These are phyloP conservation scores for Drosophila equinoxialis DNA, from an alignment of 1,140 invertebrate species.

Conservation along the genomic window DNA sequence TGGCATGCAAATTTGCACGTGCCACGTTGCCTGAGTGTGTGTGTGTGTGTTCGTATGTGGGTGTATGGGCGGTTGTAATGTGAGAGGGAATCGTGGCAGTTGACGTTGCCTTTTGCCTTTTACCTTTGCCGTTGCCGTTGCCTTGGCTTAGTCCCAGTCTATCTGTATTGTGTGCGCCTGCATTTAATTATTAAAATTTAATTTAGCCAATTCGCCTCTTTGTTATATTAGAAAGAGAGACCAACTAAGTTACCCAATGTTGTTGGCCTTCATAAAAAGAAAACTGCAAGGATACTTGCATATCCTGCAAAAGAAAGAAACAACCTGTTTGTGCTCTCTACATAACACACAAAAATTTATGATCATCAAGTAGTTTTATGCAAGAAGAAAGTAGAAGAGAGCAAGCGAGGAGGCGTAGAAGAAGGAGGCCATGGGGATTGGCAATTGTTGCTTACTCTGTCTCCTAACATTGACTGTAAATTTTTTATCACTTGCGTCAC, in stretches of 20 bases:
- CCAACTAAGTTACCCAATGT: not conserved
- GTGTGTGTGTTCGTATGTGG: not conserved
- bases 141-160: constrained; percentile 9
- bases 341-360: not conserved
- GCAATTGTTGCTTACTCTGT: constrained; percentile 45
- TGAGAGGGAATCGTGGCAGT: constrained; percentile 2
- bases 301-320: constrained; percentile 34
- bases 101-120: constrained; percentile 29
- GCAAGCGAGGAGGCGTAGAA: not conserved
- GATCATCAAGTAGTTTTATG: constrained; percentile 39
- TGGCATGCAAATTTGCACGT: constrained; percentile 79
- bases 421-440: constrained; percentile 7
- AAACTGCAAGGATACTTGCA: constrained; percentile 8
- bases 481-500: constrained; percentile 79
- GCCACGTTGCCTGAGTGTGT: constrained; percentile 16
- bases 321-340: constrained; percentile 48
- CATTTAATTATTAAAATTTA: constrained; percentile 82
- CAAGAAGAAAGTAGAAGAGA: not conserved
- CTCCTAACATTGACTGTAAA: constrained; percentile 55
- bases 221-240: constrained; percentile 2
- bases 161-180: constrained; percentile 41
- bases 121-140: constrained; percentile 21
- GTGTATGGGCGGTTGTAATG: constrained; percentile 4
- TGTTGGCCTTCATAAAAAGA: not conserved
- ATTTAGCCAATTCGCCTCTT: constrained; percentile 69